Percentiles rank a stretch among this genome's conserved stretches.
phyloP scores from a whole-genome alignment of 2,888 invertebrate species.

The Syritta pipiens region DNA sequence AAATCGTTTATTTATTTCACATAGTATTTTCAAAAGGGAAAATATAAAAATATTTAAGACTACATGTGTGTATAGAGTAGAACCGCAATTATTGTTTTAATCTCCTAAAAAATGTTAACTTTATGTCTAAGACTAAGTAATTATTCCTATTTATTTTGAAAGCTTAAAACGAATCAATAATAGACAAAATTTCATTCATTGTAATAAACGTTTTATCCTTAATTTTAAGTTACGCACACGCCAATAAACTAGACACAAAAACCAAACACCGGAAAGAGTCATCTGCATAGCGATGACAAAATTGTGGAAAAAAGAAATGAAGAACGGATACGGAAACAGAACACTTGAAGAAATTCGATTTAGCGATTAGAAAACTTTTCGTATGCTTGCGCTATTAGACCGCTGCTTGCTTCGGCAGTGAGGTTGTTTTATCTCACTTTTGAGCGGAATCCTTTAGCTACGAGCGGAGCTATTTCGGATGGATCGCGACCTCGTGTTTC shows the following conservation, averaged over 20 bases:
- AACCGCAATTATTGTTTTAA: not conserved
- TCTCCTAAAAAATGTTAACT: conserved; percentile 3
- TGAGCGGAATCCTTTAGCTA: conserved; percentile 83
- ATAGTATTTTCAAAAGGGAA: conserved; percentile 10
- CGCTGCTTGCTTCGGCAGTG: not conserved
- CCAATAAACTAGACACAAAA: not conserved
- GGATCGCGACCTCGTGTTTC: conserved; percentile 87
- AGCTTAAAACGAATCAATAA: not conserved
- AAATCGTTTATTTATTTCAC: conserved; percentile 4
- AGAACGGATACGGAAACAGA: conserved; percentile 11
- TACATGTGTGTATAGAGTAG: not conserved
- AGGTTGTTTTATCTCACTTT: conserved; percentile 74
- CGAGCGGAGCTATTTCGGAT: conserved; percentile 82
- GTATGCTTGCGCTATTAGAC: not conserved
- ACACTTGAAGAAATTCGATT: no score
- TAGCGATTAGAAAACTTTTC: no score
- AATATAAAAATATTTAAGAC: not conserved
- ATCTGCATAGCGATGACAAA: not conserved
- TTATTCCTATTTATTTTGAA: no score
- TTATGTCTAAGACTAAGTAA: conserved; percentile 13
- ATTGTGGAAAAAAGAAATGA: conserved; percentile 1
- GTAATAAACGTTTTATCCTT: not conserved
- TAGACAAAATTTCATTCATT: not conserved
- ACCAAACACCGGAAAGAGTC: not conserved
- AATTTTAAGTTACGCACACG: not conserved